Conservation (phyloP, 2,113 vertebrate genomes). For the Oxyura jamaicensis region DNA sequence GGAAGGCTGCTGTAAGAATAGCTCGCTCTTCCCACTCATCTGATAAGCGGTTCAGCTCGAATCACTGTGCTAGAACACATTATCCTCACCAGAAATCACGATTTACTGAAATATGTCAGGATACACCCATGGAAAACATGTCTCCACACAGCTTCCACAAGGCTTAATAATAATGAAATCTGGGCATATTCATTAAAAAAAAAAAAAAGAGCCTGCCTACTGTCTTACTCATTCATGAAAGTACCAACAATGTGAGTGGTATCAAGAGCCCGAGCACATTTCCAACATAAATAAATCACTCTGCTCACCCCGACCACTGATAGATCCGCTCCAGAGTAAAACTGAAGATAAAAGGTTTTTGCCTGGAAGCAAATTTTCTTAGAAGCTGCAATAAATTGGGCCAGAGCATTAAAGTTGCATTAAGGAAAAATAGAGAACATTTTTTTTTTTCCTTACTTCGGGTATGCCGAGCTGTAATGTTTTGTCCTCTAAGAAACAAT, state of each 20-base stretch:
- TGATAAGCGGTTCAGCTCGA: not conserved
- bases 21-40: conserved; percentile 59
- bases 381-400: conserved; percentile 17
- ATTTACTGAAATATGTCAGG: conserved; percentile 38
- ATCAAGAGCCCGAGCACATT: not conserved
- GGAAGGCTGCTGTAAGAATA: conserved; percentile 9
- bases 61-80: conserved; percentile 12
- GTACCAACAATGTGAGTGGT: not conserved
- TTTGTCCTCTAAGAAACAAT: not conserved
- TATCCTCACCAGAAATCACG: conserved; percentile 51
- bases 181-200: not conserved
- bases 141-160: not conserved
- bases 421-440: not conserved
- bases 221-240: conserved; percentile 59
- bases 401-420: not conserved
- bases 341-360: conserved; percentile 13
- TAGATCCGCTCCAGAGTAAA: not conserved
- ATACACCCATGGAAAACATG: conserved; percentile 51
- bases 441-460: not conserved
- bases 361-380: conserved; percentile 44
- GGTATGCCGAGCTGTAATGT: not conserved
- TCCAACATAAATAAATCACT: conserved; percentile 12
- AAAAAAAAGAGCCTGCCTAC: not conserved
- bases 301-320: not conserved
- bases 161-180: conserved; percentile 43